A percentile compares a stretch with the other conserved stretches of the same genome.
Evolutionary conservation across 2,797 vertebrate species (phyloP).

Genomic region (Onychomys leucogaster): DNA sequence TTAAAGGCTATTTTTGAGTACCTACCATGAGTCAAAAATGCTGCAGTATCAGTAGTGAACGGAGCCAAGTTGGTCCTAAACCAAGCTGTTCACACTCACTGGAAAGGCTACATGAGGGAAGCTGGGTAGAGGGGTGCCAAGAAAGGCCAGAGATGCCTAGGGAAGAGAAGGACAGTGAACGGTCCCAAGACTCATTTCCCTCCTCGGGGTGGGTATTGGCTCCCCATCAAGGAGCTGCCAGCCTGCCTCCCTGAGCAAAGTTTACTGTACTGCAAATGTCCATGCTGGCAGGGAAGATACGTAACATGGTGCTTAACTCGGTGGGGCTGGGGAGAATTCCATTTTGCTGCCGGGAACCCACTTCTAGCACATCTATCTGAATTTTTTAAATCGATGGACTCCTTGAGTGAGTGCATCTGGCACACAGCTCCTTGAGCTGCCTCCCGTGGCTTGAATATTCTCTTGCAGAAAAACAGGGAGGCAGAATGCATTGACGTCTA

Average conservation of each 20-base stretch:
- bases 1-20: neutral
- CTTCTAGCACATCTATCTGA: constrained; percentile 21
- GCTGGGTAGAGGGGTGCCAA: neutral
- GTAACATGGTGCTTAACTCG: neutral
- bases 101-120: neutral
- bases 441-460: constrained; percentile 7
- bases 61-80: neutral
- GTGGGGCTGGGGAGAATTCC: constrained; percentile 64
- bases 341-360: constrained; percentile 39
- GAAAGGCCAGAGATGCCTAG: neutral
- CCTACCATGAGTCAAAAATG: neutral
- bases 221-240: neutral
- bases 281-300: constrained; percentile 41
- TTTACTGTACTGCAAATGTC: constrained; percentile 29
- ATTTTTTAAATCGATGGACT: constrained; percentile 51
- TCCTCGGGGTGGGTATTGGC: neutral
- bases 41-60: no score
- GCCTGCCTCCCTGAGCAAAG: neutral
- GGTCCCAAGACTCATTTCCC: neutral
- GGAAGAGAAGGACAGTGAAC: neutral
- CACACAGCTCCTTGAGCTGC: neutral
- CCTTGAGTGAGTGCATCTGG: constrained; percentile 62
- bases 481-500: neutral
- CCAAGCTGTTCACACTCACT: neutral
- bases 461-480: constrained; percentile 23